Evolutionary conservation across 64 coral and sea anemone genomes (phyloP).

Genomic region (Astreopora myriophthalma): DNA sequence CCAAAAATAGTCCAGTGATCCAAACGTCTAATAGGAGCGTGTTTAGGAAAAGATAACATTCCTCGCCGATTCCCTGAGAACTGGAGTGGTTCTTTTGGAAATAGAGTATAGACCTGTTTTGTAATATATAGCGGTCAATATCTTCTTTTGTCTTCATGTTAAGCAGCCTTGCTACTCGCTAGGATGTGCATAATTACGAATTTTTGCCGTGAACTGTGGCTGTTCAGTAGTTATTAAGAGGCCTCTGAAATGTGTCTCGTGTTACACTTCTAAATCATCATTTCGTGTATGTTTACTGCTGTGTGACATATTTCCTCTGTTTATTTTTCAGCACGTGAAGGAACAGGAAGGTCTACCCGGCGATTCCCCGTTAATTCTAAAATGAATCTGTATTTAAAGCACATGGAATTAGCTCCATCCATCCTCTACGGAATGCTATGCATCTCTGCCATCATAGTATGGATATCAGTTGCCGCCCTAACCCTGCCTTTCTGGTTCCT

Average conservation of each 20-base stretch:
- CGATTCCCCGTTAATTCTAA: background rate
- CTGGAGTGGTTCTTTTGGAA: too few relatives aligned
- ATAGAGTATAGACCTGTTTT: too few relatives aligned
- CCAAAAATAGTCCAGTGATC: too few relatives aligned
- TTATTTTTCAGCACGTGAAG: background rate
- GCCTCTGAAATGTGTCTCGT: background rate
- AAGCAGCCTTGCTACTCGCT: too few relatives aligned
- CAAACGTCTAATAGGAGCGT: too few relatives aligned
- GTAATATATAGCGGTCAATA: too few relatives aligned
- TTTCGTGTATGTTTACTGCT: background rate
- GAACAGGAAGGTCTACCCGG: background rate
- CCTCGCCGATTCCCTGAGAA: too few relatives aligned
- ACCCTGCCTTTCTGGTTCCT: constrained; percentile 74
- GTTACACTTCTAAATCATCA: background rate
- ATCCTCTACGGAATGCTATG: constrained; percentile 71
- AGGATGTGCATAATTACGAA: too few relatives aligned
- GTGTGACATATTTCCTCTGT: background rate
- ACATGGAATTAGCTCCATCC: constrained; percentile 59
- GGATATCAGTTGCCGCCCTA: constrained; percentile 53
- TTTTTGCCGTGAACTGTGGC: too few relatives aligned
- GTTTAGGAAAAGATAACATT: too few relatives aligned
- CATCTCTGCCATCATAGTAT: constrained; percentile 71
- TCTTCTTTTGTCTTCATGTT: too few relatives aligned
- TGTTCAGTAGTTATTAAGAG: too few relatives aligned
- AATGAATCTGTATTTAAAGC: constrained; percentile 59